Conservation (phyloP, 2,888 invertebrate species). For the Melanargia galathea region DNA sequence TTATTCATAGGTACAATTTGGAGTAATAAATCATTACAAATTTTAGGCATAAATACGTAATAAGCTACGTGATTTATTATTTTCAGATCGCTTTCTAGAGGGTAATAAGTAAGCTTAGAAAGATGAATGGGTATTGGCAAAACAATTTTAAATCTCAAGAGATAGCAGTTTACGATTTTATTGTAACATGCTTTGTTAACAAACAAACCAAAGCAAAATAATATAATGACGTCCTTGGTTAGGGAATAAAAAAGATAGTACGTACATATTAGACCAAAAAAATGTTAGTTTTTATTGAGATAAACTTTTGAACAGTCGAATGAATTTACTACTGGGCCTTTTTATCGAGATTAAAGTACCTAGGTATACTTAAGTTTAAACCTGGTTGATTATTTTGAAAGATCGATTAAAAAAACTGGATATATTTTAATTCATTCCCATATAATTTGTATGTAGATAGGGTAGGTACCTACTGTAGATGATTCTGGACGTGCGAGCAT, state of each 20-base stretch:
- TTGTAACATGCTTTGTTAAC: background rate
- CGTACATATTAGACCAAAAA: too few species aligned
- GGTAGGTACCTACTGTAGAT: too few species aligned
- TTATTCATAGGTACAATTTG: conserved; percentile 17
- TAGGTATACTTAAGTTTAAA: too few species aligned
- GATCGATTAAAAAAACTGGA: too few species aligned
- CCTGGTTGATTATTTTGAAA: too few species aligned
- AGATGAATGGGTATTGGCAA: conserved; percentile 17
- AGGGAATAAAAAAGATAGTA: background rate
- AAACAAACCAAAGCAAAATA: conserved; percentile 5
- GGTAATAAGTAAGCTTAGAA: conserved; percentile 14
- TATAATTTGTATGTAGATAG: too few species aligned
- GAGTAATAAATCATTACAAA: conserved; percentile 12
- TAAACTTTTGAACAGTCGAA: too few species aligned
- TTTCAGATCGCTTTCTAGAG: conserved; percentile 10
- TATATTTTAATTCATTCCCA: too few species aligned
- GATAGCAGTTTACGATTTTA: background rate
- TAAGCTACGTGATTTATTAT: conserved; percentile 19
- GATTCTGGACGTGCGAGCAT: too few species aligned
- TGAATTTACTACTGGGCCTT: too few species aligned
- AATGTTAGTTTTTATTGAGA: too few species aligned
- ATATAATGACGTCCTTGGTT: background rate
- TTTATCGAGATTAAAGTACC: too few species aligned
- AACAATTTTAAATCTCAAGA: background rate
- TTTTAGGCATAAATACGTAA: conserved; percentile 20